phyloP scores from a whole-genome alignment of 1,140 invertebrate species.

The Zelostemma sp. region DNA sequence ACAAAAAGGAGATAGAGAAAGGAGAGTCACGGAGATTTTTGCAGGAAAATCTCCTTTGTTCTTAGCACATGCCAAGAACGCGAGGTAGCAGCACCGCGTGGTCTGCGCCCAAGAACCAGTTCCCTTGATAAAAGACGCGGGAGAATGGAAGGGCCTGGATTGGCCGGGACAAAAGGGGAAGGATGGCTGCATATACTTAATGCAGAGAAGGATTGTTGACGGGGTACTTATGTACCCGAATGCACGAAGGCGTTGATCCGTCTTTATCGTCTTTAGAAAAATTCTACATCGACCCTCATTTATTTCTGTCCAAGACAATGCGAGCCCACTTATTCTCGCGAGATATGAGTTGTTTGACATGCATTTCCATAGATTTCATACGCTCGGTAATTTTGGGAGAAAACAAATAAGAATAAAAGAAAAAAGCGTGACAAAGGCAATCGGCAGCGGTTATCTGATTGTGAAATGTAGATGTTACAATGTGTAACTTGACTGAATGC shows the following conservation, averaged over 20 bases:
- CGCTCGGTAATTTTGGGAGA: too few species aligned
- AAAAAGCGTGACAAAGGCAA: neutral
- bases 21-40: constrained; percentile 30
- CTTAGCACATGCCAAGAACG: constrained; percentile 32
- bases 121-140: constrained; percentile 22
- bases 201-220: constrained; percentile 12
- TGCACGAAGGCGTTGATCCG: constrained; percentile 57
- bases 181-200: neutral
- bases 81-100: constrained; percentile 42
- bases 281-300: neutral
- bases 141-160: constrained; percentile 24
- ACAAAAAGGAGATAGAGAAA: constrained; percentile 29
- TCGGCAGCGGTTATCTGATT: neutral
- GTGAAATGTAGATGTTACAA: neutral
- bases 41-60: constrained; percentile 42
- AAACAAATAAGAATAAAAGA: neutral
- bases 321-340: too few species aligned
- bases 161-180: constrained; percentile 13
- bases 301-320: neutral
- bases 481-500: constrained; percentile 6
- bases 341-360: too few species aligned
- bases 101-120: constrained; percentile 28
- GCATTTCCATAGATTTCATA: too few species aligned
- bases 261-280: neutral
- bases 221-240: neutral